Evolutionary conservation across 37 sponge, comb jelly and placozoan genomes (phyloP).

Genomic region (Oscarella lobularis): DNA sequence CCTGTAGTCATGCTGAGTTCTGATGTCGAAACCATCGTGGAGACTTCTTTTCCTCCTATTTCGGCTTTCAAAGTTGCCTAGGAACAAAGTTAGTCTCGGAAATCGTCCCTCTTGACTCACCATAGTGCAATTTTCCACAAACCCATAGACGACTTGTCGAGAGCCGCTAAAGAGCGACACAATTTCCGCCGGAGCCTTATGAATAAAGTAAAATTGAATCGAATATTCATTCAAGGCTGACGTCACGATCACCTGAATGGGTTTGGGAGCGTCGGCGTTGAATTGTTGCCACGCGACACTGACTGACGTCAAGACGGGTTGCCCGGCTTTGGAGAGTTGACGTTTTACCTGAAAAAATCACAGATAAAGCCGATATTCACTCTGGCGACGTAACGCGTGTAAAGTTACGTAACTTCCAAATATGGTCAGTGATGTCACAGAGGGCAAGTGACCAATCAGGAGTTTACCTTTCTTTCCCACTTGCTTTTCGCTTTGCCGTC

Average conservation of each 20-base stretch:
- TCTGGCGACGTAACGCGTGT: neutral
- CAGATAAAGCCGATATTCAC: too few relatives aligned
- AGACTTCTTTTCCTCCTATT: slow-evolving; percentile 76
- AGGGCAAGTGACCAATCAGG: neutral
- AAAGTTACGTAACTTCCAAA: neutral
- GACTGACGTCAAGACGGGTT: slow-evolving; percentile 79
- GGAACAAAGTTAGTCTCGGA: neutral
- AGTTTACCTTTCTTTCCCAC: slow-evolving; percentile 68
- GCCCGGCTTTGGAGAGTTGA: slow-evolving; percentile 75
- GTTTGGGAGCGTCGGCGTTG: neutral
- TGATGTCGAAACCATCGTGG: slow-evolving; percentile 78
- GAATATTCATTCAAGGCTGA: neutral
- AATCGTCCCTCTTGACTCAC: slow-evolving; percentile 2
- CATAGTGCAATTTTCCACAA: slow-evolving; percentile 75
- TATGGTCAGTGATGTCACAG: too few relatives aligned
- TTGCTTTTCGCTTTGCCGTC: slow-evolving; percentile 76
- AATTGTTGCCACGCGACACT: slow-evolving; percentile 73
- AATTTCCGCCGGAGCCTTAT: slow-evolving; percentile 70
- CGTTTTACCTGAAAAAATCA: slow-evolving; percentile 22
- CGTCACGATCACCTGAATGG: slow-evolving; percentile 5
- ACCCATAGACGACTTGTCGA: slow-evolving; percentile 89
- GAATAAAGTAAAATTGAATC: neutral
- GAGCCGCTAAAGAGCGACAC: slow-evolving; percentile 85
- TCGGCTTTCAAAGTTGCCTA: slow-evolving; percentile 71
- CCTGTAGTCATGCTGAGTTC: slow-evolving; percentile 73